Evolutionary conservation across 1,140 invertebrate genomes (phyloP), one percentile per base, ranked within the genome.

Genomic region (Caenorhabditis remanei): DNA sequence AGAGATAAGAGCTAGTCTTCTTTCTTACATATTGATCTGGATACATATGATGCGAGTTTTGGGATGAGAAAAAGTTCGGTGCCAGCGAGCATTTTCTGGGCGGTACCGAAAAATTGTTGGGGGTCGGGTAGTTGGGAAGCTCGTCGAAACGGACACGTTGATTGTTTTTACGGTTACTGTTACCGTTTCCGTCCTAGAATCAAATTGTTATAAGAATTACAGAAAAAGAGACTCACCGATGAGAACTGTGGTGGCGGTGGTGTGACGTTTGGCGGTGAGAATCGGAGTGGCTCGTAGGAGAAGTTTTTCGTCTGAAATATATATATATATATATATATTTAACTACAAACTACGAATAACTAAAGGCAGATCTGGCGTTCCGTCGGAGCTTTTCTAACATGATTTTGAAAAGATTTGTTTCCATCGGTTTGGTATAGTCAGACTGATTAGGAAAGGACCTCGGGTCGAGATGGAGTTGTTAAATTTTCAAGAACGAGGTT

Each of bases 1-100:
- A 14, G 11, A 67, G 65, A 19, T 71, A 8, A 46, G 9, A 14
- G 16, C 4, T 16, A 43, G 24, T 16, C 53, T 19, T 14, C 16
- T 2, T 5, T 11, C 71, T 50, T 24, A 79, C 71, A 79, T 50
- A 79, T 79, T 79, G 71, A 24, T 79, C 71, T 21, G 71, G 71
- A 14, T 79, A 79, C 71, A 79, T 79, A 79, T 79, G 71, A 79
- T 79, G 71, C 6, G 71, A 50, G 46, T 79, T 50, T 79, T 79
- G 71, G 3, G 71, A 50, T 79, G 71, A 79, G 46, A 79, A 79
- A n/a, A 79, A 79, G 41, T 79, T 79, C 14, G 71, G 71, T 32
- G 71, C 71, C 46, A 79, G 40, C 1, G 71, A 79, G n/a, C 71
- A 79, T 50, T 79, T 79, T 79, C 71, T 48, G 24, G 71, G 71